Base-by-base conservation (phyloP, 2,113 vertebrate species). In the Epinephelus moara region DNA sequence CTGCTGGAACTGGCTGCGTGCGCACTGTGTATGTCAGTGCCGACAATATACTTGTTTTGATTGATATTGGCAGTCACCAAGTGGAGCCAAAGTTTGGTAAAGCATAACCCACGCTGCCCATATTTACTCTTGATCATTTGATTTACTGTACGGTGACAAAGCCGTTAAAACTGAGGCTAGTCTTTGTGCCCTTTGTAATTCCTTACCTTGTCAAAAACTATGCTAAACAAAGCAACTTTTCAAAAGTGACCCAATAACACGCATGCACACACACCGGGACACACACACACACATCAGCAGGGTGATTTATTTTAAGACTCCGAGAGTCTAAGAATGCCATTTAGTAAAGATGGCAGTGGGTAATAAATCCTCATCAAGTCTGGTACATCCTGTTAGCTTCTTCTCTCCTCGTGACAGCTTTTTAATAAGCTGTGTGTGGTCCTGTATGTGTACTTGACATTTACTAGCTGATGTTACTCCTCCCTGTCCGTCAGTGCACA, bases 351-450 rank as follows among this genome's bases (percentile, higher is more conserved):
- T 95, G 94, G 90, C 95, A 95, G 91, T 75, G 86, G 94, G 95
- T 94, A 94, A 95, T 94, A 95, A 94, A 95, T 95, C 93, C 93
- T 95, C 94, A 94, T 95, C 94, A 95, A 92, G 91, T 92, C 90
- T 89, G 88, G 89, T 91, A 92, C 91, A 92, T 94, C 94, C 92
- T 89, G 91, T 94, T 93, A 93, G 93, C 90, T 88, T 93, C 91
- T 86, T 82, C 88, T 89, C 92, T 89, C 81, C 80, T 76, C 21
- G 82, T 93, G 93, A 94, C 94, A 94, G 90, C 89, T 93, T 93
- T 95, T 94, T 95, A 95, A 95, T 95, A 94, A 94, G 93, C 92
- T 90, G 87, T 86, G 88, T 93, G 94, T 89, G 93, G 91, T 93
- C 91, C 86, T 93, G 91, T 92, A 92, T 93, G 89, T 94, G 93